Evolutionary conservation across 2,113 vertebrate genomes (phyloP), one percentile per base, ranked within the genome.

Genomic region (Camelus dromedarius): DNA sequence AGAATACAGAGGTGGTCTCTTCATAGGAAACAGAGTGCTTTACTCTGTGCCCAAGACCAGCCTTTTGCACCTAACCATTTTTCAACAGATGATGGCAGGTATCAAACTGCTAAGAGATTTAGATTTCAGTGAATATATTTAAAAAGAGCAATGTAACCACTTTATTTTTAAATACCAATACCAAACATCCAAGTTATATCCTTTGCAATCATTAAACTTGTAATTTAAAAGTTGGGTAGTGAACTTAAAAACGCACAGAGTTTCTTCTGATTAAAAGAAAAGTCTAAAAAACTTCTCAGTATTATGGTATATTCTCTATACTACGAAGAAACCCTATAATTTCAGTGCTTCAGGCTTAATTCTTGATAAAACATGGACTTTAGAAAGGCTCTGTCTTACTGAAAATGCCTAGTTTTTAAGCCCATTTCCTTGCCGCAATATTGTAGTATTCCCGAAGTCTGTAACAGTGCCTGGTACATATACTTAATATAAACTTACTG

Each of bases 101-200:
- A 79, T 84, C 28, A 52, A 91, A 35, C 15, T 91, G 70, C 32
- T 56, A 92, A 48, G 60, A 28, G 48, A 60, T 20, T 83, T 26
- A 82, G 52, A 75, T 70, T 82, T 62, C 35, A 38, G 15, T 48
- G 32, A 32, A 52, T 81, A 62, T 6, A 91, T 54, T 90, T 70
- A 64, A 90, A 90, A 90, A 82, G 18, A 66, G 20, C 24, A 60
- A 80, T 32, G 13, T 50, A 88, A 72, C 64, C 20, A 35, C 16
- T 75, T 83, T 87, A 93, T 77, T 81, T 91, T 76, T 54, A 96
- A 92, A 66, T 84, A 16, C 72, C 15, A 81, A 50, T 67, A 73
- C 8, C 62, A 72, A 91, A 92, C 22, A 83, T 66, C 30, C 22
- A 67, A 91, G 88, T 76, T 48, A 42, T 22, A 96, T 52, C 19